Base-by-base conservation (phyloP, 2,888 invertebrate genomes). In the Oxytorus armatus region DNA sequence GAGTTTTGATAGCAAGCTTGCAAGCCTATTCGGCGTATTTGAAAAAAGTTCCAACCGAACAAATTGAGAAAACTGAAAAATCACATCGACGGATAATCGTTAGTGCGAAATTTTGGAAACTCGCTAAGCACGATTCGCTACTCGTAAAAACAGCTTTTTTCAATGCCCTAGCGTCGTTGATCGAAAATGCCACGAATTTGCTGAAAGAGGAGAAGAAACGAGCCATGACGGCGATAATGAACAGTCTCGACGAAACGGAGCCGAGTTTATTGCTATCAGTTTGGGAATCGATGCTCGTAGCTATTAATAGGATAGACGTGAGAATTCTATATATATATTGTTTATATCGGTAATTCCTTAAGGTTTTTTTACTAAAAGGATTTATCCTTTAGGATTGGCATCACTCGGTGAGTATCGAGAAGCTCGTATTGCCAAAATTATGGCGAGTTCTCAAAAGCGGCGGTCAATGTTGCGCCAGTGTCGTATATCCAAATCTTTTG, bases 381-480 rank as follows among this genome's bases (percentile, higher is more conserved):
- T 47, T 8, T 29, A 53, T 85, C 87, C 88, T 92, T 42, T 90
- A 96, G 96, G 94, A 95, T 69, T 96, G 96, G 94, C 94, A 95
- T 93, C 92, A 92, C 47, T 93, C 94, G 86, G 92, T 97, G 3
- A 96, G 95, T 87, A 93, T 96, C 61, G 95, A 95, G 81, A 97
- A 97, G 89, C 92, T 95, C 1, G 93, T 97, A 39, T 91, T 96
- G 77, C 95, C 96, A 0, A 96, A 96, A 91, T 89, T 97, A n/a
- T 95, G 94, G 91, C 92, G 93, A 59, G 92, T 96, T 47, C 89
- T 97, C 49, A 93, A 93, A 82, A 94, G 94, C 87, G 97, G 96
- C 63, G 97, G 96, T 0, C 94, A 96, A 92, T 96, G 96, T 25
- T 96, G 95, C 91, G 96, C 97, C 7, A 92, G 93, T 66, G 93